A percentile compares a stretch with the other conserved stretches of the same genome.
Evolutionary conservation across 2,797 vertebrate genomes (phyloP).

Genomic region (Poecilia gillii): DNA sequence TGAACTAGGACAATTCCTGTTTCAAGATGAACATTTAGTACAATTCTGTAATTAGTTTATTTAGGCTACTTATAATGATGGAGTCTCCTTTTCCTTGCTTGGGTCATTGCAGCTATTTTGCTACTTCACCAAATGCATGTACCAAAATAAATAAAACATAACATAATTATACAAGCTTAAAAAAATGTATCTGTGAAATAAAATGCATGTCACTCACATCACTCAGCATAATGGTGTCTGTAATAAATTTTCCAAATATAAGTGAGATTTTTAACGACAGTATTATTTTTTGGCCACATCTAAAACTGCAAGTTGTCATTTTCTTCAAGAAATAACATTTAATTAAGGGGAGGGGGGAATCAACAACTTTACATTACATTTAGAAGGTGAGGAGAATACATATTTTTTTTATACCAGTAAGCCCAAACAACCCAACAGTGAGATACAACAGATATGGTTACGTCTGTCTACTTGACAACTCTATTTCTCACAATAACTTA

Average conservation of each 20-base stretch:
- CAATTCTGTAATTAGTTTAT: too few species aligned
- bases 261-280: not conserved
- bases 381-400: not conserved
- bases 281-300: not conserved
- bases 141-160: not conserved
- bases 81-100: not conserved
- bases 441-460: not conserved
- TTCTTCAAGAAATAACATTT: not conserved
- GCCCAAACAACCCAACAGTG: not conserved
- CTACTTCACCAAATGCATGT: not conserved
- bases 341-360: not conserved
- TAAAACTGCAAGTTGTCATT: not conserved
- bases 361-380: not conserved
- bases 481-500: not conserved
- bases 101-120: not conserved
- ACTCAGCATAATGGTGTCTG: not conserved
- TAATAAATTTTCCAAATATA: not conserved
- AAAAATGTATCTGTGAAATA: not conserved
- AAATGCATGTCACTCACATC: not conserved
- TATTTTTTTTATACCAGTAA: not conserved
- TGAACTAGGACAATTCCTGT: not conserved
- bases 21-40: constrained; percentile 1
- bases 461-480: not conserved
- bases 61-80: not conserved
- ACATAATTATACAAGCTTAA: not conserved